These are phyloP conservation scores for Eupithecia tripunctaria DNA, from an alignment of 2,888 invertebrate genomes.

Conservation along the genomic window DNA sequence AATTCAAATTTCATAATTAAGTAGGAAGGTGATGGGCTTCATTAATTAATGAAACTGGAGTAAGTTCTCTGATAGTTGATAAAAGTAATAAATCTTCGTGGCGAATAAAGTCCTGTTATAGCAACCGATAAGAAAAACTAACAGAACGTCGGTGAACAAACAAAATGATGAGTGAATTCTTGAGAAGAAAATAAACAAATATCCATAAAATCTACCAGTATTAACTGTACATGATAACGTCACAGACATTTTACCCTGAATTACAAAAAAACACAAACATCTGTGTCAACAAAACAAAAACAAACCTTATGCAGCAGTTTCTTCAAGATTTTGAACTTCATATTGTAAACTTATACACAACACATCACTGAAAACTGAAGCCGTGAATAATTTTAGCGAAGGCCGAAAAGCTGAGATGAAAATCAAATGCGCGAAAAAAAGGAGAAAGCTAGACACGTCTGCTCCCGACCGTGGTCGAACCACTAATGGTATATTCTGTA, in stretches of 20 bases:
- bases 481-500: slow-evolving; percentile 27
- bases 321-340: slow-evolving; percentile 81
- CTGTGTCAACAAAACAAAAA: slow-evolving; percentile 49
- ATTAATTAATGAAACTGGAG: background rate
- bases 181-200: background rate
- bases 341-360: slow-evolving; percentile 50
- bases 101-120: background rate
- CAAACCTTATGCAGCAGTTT: slow-evolving; percentile 71
- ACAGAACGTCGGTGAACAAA: slow-evolving; percentile 29
- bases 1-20: background rate
- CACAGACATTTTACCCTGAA: background rate
- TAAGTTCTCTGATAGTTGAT: background rate
- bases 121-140: slow-evolving; percentile 11
- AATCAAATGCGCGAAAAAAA: slow-evolving; percentile 40
- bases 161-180: slow-evolving; percentile 8
- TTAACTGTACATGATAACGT: background rate
- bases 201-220: background rate
- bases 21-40: background rate
- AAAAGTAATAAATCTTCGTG: slow-evolving; percentile 1
- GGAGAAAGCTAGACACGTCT: slow-evolving; percentile 48
- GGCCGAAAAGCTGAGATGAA: slow-evolving; percentile 52
- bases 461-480: slow-evolving; percentile 40
- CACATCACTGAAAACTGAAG: slow-evolving; percentile 52
- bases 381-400: slow-evolving; percentile 55
- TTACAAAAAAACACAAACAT: slow-evolving; percentile 45